These are phyloP conservation scores for Sarcophilus harrisii DNA, from an alignment of 2,797 vertebrate genomes.

Conservation along the genomic window DNA sequence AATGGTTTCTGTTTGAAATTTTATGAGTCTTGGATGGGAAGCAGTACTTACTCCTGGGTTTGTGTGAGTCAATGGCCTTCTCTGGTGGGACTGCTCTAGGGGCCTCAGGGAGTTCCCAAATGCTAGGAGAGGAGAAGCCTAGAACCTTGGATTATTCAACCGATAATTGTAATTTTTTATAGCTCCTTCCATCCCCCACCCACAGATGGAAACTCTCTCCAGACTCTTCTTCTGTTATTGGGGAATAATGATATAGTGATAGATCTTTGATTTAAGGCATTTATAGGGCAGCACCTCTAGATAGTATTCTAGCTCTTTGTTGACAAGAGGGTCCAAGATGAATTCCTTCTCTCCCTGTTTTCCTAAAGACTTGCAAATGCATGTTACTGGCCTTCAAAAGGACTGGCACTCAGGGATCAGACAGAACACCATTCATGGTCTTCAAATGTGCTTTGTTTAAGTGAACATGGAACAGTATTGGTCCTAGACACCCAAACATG, in stretches of 20 bases:
- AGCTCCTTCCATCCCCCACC: background rate
- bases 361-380: background rate
- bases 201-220: slow-evolving; percentile 16
- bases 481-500: background rate
- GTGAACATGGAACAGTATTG: background rate
- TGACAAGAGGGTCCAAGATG: background rate
- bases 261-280: background rate
- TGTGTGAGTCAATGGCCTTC: slow-evolving; percentile 76
- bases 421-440: background rate
- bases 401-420: background rate
- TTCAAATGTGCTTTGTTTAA: slow-evolving; percentile 30
- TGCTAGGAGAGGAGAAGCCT: slow-evolving; percentile 62
- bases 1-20: slow-evolving; percentile 81
- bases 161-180: slow-evolving; percentile 60
- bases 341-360: background rate
- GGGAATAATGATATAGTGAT: background rate
- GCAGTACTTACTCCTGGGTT: slow-evolving; percentile 60
- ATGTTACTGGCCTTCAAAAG: background rate
- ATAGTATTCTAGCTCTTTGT: background rate
- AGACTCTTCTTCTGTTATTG: slow-evolving; percentile 32
- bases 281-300: background rate
- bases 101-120: slow-evolving; percentile 62
- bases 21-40: slow-evolving; percentile 78
- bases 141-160: slow-evolving; percentile 53
- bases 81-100: slow-evolving; percentile 60